Evolutionary conservation across 2,888 invertebrate species (phyloP), one percentile per base, ranked within the genome.

Genomic region (Drosophila limbata): DNA sequence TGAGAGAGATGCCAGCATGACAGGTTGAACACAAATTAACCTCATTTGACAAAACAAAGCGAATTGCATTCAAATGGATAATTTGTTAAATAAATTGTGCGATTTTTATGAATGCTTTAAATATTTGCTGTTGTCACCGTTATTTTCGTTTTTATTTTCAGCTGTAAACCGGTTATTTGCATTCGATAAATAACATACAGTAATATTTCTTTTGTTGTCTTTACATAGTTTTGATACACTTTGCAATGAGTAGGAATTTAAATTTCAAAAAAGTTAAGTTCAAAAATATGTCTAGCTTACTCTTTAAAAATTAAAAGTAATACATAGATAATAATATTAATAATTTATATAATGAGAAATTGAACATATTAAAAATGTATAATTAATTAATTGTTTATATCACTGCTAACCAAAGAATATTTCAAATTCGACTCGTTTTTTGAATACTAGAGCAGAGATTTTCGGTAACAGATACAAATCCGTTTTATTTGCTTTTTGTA

Each of bases 11-110:
- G 57, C 21, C 25, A 19, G 15, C 17, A 25, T 63, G 75, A 68
- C 79, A 77, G 82, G 84, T 90, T 82, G 86, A 84, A 87, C 90
- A 81, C 91, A 90, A 91, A 90, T 91, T 92, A 91, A 91, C 91
- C 91, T 91, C 91, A 92, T 91, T 92, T 91, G 90, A 90, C 88
- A 91, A 90, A 91, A 90, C 90, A 91, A 88, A 84, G 85, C 88
- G 74, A 85, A 74, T 79, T 45, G 53, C 75, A 80, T 77, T 80
- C 70, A 79, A 90, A 90, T 90, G 84, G 73, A 90, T 90, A 91
- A 91, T 91, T 90, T 90, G 91, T 90, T 90, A 89, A 91, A 90
- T 91, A 90, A 90, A 90, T 91, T 89, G 85, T 82, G 70, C 77
- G 65, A 85, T 77, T 85, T 86, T 84, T 82, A 69, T 72, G 70